phyloP scores from a whole-genome alignment of 2,797 vertebrate species.

The Emydoidea blandingii region DNA sequence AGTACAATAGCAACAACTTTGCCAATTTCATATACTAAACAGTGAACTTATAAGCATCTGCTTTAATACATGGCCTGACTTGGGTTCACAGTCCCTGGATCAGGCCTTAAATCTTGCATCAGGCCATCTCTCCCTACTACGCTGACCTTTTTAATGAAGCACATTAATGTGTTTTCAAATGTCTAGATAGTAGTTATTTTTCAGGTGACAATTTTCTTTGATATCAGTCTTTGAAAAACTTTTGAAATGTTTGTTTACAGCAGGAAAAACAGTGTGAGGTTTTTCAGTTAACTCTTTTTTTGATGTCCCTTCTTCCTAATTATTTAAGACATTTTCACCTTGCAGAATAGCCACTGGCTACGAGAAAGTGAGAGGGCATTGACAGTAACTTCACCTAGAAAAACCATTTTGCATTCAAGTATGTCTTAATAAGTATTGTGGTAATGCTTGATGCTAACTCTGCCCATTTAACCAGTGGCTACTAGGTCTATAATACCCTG shows the following conservation, averaged over 20 bases:
- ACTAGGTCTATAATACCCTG: constrained; percentile 80
- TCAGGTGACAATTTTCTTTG: neutral
- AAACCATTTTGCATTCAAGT: constrained; percentile 52
- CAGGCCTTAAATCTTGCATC: neutral
- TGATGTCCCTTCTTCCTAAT: constrained; percentile 14
- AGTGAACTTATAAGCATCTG: neutral
- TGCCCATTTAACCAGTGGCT: constrained; percentile 77
- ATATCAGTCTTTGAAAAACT: neutral
- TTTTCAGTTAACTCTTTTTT: constrained; percentile 22
- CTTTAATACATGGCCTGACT: neutral
- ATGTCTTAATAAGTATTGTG: constrained; percentile 29
- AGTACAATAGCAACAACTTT: neutral
- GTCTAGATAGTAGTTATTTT: neutral
- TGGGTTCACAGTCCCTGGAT: neutral
- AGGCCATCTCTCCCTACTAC: neutral
- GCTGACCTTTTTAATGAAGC: neutral
- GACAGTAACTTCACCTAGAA: constrained; percentile 64
- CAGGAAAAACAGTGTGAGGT: neutral
- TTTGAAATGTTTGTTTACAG: neutral
- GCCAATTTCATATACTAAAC: neutral
- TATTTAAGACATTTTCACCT: constrained; percentile 28
- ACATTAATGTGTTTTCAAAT: neutral
- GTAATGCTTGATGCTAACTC: constrained; percentile 49
- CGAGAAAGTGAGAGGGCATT: constrained; percentile 19
- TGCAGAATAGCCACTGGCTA: neutral